A percentile compares a stretch with the other conserved stretches of the same genome.
Evolutionary conservation across 2,113 vertebrate species (phyloP).

Genomic region (Etheostoma spectabile): DNA sequence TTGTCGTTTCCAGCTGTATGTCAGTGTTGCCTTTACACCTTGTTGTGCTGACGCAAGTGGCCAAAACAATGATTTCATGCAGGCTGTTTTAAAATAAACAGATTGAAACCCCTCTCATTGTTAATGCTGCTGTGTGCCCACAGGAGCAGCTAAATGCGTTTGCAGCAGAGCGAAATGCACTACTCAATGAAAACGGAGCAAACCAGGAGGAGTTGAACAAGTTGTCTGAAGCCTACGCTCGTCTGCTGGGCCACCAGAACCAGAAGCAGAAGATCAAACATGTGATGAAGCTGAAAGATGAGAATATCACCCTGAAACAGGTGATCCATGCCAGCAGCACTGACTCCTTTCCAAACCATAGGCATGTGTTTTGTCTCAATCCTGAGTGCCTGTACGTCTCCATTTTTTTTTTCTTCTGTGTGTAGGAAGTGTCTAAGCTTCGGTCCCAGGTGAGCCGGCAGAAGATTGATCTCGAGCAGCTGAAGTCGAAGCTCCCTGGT

Average conservation of each 20-base stretch:
- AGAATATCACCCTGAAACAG: constrained; percentile 91
- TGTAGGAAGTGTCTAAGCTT: constrained; percentile 90
- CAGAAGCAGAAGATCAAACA: constrained; percentile 98
- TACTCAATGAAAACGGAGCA: constrained; percentile 90
- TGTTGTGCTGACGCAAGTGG: background rate
- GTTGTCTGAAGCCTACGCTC: constrained; percentile 90
- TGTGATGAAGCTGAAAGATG: constrained; percentile 94
- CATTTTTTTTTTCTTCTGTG: background rate
- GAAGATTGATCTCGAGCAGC: constrained; percentile 84
- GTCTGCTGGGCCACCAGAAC: constrained; percentile 95
- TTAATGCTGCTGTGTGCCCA: constrained; percentile 23
- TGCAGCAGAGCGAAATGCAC: constrained; percentile 88
- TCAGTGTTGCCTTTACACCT: background rate
- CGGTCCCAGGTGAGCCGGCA: constrained; percentile 85
- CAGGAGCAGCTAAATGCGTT: constrained; percentile 94
- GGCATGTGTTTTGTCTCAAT: background rate
- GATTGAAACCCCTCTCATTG: background rate
- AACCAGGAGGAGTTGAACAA: constrained; percentile 93
- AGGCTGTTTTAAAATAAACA: background rate
- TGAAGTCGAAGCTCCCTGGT: constrained; percentile 75
- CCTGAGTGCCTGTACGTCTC: background rate
- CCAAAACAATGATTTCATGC: background rate
- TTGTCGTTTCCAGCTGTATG: background rate
- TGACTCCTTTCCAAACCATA: background rate
- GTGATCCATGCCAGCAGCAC: constrained; percentile 68